Evolutionary conservation across 2,113 vertebrate genomes (phyloP).

Genomic region (Rattus norvegicus): GRCr8 NC_086020.1:84977501-84978000

Average conservation of each 20-base stretch:
- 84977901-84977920: not conserved
- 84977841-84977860: not conserved
- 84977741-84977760: not conserved
- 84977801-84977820: no score
- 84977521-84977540: not conserved
- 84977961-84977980: no score
- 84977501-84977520: not conserved
- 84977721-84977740: not conserved
- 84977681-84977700: not conserved
- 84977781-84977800: fast-evolving
- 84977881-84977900: not conserved
- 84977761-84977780: no score
- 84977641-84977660: not conserved
- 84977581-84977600: not conserved
- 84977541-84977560: not conserved
- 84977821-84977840: not conserved
- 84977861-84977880: not conserved
- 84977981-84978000: not conserved
- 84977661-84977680: not conserved
- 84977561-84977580: not conserved
- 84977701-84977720: not conserved
- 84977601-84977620: not conserved
- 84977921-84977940: not conserved
- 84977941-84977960: not conserved
- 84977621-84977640: not conserved